Evolutionary conservation across 1,140 invertebrate genomes (phyloP).

Genomic region (Vollenhovia emeryi): DNA sequence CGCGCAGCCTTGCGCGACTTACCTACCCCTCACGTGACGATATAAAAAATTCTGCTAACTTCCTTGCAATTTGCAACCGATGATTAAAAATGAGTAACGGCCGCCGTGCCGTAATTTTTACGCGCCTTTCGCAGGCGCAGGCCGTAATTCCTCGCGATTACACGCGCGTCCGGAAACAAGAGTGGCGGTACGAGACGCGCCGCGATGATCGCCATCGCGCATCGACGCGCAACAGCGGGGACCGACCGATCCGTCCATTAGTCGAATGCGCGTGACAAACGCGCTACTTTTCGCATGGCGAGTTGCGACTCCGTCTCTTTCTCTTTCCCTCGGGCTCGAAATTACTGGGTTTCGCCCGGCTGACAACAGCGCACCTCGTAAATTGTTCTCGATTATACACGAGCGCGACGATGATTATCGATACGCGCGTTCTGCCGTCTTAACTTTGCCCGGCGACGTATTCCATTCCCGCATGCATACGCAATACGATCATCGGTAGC

Average conservation of each 20-base stretch:
- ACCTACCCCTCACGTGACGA: background rate
- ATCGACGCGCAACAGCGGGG: background rate
- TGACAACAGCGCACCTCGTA: conserved; percentile 40
- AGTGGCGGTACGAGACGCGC: background rate
- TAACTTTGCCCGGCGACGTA: conserved; percentile 25
- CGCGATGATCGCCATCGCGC: background rate
- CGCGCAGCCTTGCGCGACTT: conserved; percentile 14
- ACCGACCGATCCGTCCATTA: conserved; percentile 45
- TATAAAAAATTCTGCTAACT: conserved; percentile 42
- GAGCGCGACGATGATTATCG: conserved; percentile 53
- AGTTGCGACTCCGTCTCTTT: background rate
- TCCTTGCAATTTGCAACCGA: conserved; percentile 40
- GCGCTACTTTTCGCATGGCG: conserved; percentile 10
- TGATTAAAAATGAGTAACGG: conserved; percentile 53
- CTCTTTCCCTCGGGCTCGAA: background rate
- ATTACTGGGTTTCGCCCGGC: conserved; percentile 30
- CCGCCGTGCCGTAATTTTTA: conserved; percentile 34
- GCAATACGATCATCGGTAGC: conserved; percentile 23
- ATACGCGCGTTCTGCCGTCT: conserved; percentile 9
- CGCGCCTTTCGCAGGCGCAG: conserved; percentile 8
- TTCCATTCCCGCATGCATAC: conserved; percentile 1
- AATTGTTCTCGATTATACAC: conserved; percentile 45
- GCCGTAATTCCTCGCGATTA: conserved; percentile 53
- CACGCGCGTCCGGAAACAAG: conserved; percentile 23
- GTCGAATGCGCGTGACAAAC: conserved; percentile 60